These are phyloP conservation scores for Turritopsis dohrnii DNA, from an alignment of 30 jellyfish, hydroid and myxozoan genomes.

Conservation along the genomic window DNA sequence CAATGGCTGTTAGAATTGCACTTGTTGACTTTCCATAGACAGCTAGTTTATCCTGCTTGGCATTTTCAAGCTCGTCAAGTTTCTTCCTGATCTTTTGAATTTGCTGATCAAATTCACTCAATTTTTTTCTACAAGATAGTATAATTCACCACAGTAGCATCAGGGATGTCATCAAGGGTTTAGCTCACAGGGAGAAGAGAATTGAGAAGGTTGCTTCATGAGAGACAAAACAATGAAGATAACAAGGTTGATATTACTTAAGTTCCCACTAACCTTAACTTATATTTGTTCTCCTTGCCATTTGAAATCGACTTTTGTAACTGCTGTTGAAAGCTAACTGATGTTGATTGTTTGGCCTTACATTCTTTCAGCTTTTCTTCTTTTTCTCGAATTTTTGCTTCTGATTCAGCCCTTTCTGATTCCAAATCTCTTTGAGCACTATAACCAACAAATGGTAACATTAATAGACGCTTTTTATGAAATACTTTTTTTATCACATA, in stretches of 20 bases:
- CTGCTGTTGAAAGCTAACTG: slow-evolving; percentile 42
- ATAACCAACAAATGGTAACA: no score
- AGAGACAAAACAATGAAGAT: no score
- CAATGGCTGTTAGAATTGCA: slow-evolving; percentile 40
- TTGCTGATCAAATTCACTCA: slow-evolving; percentile 23
- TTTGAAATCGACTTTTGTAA: slow-evolving; percentile 53
- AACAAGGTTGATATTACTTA: neutral
- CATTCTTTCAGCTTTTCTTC: slow-evolving; percentile 21
- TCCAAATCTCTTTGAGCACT: slow-evolving; percentile 26
- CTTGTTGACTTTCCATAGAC: slow-evolving; percentile 79
- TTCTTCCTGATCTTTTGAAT: slow-evolving; percentile 34
- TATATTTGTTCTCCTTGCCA: slow-evolving; percentile 36
- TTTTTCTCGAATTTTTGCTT: slow-evolving; percentile 13
- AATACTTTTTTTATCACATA: no score
- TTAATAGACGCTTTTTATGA: no score
- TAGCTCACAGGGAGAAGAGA: neutral
- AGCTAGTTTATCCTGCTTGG: slow-evolving; percentile 48
- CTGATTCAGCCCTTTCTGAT: neutral
- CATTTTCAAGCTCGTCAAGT: slow-evolving; percentile 33
- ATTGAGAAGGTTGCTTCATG: neutral
- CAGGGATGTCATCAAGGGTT: neutral
- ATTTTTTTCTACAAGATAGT: slow-evolving; percentile 51
- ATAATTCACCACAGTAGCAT: no score
- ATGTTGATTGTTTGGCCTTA: slow-evolving; percentile 47
- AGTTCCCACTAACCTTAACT: slow-evolving; percentile 25